These are phyloP conservation scores for Catostomus latipinnis DNA, from an alignment of 2,797 vertebrate genomes.

Conservation along the genomic window DNA sequence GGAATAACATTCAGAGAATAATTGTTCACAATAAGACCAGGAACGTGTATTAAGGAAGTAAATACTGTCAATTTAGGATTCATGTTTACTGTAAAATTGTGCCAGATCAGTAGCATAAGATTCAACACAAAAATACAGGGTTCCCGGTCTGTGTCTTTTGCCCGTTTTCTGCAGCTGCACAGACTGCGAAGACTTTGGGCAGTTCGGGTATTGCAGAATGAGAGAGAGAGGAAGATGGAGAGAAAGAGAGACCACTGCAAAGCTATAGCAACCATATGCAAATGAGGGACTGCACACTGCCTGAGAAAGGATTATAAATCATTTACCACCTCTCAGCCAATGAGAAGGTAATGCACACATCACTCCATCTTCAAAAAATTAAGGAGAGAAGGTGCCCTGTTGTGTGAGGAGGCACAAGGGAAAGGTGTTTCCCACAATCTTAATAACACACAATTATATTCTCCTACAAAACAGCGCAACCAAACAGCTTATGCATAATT, in stretches of 20 bases:
- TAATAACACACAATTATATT: conserved; percentile 4
- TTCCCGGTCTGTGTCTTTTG: conserved; percentile 32
- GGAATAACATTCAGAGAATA: background rate
- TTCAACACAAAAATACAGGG: conserved; percentile 22
- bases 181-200: conserved; percentile 43
- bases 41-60: background rate
- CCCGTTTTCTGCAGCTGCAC: conserved; percentile 43
- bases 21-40: background rate
- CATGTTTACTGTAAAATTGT: conserved; percentile 2
- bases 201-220: conserved; percentile 39
- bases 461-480: conserved; percentile 9
- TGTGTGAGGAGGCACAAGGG: conserved; percentile 15
- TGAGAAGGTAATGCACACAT: conserved; percentile 54
- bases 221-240: conserved; percentile 5
- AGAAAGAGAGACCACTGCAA: conserved; percentile 50
- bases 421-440: conserved; percentile 54
- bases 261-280: conserved; percentile 66
- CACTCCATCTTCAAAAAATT: conserved; percentile 61
- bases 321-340: conserved; percentile 61
- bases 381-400: conserved; percentile 32
- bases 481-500: background rate
- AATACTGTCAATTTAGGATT: background rate
- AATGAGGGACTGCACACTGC: conserved; percentile 56
- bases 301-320: conserved; percentile 65
- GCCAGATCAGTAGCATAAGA: conserved; percentile 10